Percentiles rank a stretch among this genome's conserved stretches.
Conservation (phyloP, 1,140 invertebrate genomes). For the Aethina tumida region DNA sequence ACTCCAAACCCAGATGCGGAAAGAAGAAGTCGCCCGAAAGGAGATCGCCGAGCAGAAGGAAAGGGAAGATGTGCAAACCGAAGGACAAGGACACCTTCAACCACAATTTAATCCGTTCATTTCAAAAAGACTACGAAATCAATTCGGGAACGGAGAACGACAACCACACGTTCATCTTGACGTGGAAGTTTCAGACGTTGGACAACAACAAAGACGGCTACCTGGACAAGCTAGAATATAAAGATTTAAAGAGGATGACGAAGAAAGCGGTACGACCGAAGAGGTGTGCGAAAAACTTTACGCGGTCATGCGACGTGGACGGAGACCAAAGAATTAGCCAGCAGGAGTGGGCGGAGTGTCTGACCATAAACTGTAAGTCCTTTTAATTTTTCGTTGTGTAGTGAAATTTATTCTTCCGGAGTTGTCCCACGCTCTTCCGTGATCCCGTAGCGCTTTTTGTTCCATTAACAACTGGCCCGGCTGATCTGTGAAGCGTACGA, state of each 20-base stretch:
- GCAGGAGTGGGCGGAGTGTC: conserved; percentile 75
- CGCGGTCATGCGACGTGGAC: conserved; percentile 74
- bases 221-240: conserved; percentile 70
- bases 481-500: not conserved
- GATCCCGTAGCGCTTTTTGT: conserved; percentile 6
- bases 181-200: conserved; percentile 81
- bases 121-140: conserved; percentile 76
- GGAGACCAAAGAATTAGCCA: conserved; percentile 57
- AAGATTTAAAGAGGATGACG: conserved; percentile 66
- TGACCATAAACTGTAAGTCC: conserved; percentile 50
- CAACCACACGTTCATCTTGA: conserved; percentile 43
- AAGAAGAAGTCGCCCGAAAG: conserved; percentile 21
- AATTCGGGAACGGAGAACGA: conserved; percentile 26
- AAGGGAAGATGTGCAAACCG: conserved; percentile 49
- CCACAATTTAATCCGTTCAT: conserved; percentile 68
- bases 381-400: conserved; percentile 9
- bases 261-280: conserved; percentile 80
- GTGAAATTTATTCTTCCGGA: not conserved
- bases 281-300: conserved; percentile 80
- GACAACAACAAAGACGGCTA: conserved; percentile 64
- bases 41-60: conserved; percentile 15
- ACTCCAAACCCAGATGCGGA: conserved; percentile 47
- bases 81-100: conserved; percentile 70
- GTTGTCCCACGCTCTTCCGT: conserved; percentile 2
- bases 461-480: too few relatives aligned